A percentile compares a stretch with the other conserved stretches of the same genome.
phyloP scores from a whole-genome alignment of 1,140 invertebrate species.

The Adoxophyes honmai region DNA sequence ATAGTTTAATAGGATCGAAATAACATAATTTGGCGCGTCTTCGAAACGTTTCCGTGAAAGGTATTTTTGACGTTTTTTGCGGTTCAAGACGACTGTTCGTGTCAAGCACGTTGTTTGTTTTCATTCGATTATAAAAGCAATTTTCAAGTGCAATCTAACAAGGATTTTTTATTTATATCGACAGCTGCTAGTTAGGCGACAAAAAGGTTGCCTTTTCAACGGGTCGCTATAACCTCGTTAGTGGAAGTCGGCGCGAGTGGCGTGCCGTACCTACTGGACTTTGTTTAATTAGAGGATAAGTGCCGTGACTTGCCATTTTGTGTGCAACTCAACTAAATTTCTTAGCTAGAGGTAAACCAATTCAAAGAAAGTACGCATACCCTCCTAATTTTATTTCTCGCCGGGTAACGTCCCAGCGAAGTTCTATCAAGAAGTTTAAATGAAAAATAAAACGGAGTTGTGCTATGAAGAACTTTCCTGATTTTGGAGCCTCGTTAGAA shows the following conservation, averaged over 20 bases:
- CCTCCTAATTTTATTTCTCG: no score
- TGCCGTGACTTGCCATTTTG: constrained; percentile 21
- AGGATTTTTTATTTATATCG: not conserved
- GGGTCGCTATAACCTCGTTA: constrained; percentile 5
- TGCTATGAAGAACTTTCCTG: no score
- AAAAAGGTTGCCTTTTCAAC: not conserved
- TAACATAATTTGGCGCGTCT: constrained; percentile 47
- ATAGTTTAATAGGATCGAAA: constrained; percentile 59
- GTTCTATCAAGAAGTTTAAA: no score
- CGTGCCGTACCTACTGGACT: constrained; percentile 20
- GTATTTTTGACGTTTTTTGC: constrained; percentile 2
- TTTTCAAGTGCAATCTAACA: not conserved
- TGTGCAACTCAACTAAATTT: not conserved
- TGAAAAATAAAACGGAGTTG: no score
- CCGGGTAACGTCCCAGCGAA: no score
- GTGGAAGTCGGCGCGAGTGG: constrained; percentile 10
- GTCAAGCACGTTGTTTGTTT: not conserved
- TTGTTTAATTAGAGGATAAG: constrained; percentile 23
- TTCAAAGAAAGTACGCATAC: no score
- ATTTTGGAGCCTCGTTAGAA: no score
- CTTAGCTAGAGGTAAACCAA: no score
- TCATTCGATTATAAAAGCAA: not conserved
- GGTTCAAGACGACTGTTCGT: not conserved
- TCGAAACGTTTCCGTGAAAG: constrained; percentile 31
- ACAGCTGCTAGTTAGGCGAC: constrained; percentile 23